phyloP scores from a whole-genome alignment of 1,140 invertebrate species.

The Zaprionus kolodkinae region DNA sequence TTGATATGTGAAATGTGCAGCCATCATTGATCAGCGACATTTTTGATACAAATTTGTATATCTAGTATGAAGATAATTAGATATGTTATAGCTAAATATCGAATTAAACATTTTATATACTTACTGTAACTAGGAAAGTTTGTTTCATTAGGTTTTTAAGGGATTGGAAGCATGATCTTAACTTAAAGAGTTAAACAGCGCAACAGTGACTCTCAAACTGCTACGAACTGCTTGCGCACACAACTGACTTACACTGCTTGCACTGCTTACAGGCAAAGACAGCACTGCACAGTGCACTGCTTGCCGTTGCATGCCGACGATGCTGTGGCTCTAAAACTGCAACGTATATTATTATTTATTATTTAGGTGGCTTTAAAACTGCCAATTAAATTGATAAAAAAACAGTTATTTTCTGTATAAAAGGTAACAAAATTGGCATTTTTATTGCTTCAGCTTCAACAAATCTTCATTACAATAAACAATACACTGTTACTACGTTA shows the following conservation, averaged over 20 bases:
- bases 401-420: constrained; percentile 9
- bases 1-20: constrained; percentile 46
- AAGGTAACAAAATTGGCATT: constrained; percentile 50
- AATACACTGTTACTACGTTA: constrained; percentile 34
- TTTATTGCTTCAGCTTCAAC: constrained; percentile 33
- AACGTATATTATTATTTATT: neutral
- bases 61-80: neutral
- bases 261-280: neutral
- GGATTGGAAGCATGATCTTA: neutral
- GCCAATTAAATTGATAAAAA: neutral
- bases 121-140: neutral
- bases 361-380: neutral
- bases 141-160: neutral
- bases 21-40: constrained; percentile 11
- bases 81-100: constrained; percentile 32
- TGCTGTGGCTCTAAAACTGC: neutral
- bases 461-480: constrained; percentile 31
- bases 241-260: neutral
- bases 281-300: neutral
- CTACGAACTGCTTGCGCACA: neutral
- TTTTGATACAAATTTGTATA: constrained; percentile 31
- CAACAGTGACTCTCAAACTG: constrained; percentile 2
- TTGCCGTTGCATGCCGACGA: neutral
- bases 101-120: constrained; percentile 65
- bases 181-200: neutral